These are phyloP conservation scores for Malaclemys terrapin DNA, from an alignment of 2,113 vertebrate species.

Conservation along the genomic window DNA sequence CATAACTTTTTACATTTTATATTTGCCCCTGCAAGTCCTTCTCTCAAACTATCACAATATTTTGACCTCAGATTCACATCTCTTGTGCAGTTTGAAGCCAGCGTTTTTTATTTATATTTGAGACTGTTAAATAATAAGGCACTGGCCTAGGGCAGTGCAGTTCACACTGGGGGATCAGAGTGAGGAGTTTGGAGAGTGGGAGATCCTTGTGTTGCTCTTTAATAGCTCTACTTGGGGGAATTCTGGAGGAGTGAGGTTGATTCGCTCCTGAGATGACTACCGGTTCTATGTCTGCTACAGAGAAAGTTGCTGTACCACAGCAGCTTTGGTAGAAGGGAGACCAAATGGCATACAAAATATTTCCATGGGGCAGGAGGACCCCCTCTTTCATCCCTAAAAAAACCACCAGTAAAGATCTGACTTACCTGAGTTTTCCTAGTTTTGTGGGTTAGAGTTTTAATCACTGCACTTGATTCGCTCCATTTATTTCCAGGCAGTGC, in stretches of 20 bases:
- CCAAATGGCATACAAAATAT: rapidly evolving
- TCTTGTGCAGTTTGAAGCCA: not conserved
- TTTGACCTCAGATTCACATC: constrained; percentile 11
- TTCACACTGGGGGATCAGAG: not conserved
- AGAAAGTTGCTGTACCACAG: not conserved
- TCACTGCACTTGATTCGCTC: not conserved
- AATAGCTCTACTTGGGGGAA: not conserved
- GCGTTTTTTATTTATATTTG: not conserved
- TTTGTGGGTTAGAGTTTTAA: not conserved
- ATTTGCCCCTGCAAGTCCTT: not conserved
- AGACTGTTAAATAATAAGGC: not conserved
- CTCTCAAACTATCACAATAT: not conserved
- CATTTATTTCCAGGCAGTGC: not conserved
- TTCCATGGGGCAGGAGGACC: rapidly evolving
- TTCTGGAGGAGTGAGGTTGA: not conserved
- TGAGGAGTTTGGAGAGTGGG: not conserved
- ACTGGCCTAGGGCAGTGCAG: not conserved
- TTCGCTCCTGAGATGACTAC: not conserved
- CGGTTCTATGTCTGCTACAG: not conserved
- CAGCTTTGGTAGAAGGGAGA: not conserved
- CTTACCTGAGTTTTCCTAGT: not conserved
- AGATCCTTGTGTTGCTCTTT: not conserved
- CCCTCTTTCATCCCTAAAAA: not conserved
- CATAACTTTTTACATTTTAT: not conserved
- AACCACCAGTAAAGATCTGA: not conserved